Evolutionary conservation across 1,140 invertebrate genomes (phyloP), one percentile per base, ranked within the genome.

Genomic region (Listronotus bonariensis): DNA sequence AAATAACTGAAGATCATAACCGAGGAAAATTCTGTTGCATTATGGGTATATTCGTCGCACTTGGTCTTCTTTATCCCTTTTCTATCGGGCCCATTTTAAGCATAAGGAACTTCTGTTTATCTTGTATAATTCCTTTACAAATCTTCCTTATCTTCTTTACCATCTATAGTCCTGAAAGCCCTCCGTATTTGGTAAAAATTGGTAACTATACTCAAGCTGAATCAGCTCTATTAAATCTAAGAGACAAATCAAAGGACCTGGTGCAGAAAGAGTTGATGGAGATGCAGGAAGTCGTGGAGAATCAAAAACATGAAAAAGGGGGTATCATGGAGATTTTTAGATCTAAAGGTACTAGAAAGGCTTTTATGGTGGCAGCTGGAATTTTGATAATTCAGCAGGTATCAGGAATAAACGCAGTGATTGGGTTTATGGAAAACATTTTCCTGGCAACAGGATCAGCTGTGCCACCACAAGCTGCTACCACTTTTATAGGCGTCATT

Each of bases 381-480:
- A 80, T 95, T 0, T 93, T 95, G 90, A 80, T 92, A 52, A 89
- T 95, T 76, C 92, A 95, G 74, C 93, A 95, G 76, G 79, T 95
- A 26, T 88, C 87, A 55, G 92, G 93, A 40, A 91, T 95, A 15
- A 95, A 95, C 70, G 90, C 89, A 0, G 89, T 95, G 17, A 88
- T 93, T 60, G 94, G 94, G 76, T 94, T 93, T 70, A 83, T 89
- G 0, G 83, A 84, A 0, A 72, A 79, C 0, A 94, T 96, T 59
- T 94, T 96, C 70, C 65, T 82, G 45, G 81, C 77, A n/a, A 83
- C 89, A 7, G 82, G 86, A 46, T 85, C 81, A 14, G 64, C 77
- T 3, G 81, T 92, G 8, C 69, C 83, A 9, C 61, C 85, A 0
- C 77, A 81, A 26, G 72, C 85, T 10, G 80, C 83, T 5, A 85